These are phyloP conservation scores for Nerophis lumbriciformis DNA, from an alignment of 2,113 vertebrate genomes.

Conservation along the genomic window DNA sequence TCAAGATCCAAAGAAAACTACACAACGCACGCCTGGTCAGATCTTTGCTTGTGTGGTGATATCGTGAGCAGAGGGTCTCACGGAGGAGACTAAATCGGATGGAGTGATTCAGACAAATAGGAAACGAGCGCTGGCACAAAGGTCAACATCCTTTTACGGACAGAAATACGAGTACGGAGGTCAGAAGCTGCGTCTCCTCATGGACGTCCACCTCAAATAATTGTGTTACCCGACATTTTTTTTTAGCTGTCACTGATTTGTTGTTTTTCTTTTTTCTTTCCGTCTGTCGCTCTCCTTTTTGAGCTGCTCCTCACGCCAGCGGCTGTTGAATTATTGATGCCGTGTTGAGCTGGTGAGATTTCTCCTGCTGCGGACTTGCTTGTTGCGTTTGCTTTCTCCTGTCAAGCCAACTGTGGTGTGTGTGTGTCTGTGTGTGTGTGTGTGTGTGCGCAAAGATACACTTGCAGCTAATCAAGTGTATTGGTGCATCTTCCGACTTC, in stretches of 20 bases:
- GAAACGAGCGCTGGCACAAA: slow-evolving; percentile 40
- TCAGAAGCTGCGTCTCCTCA: slow-evolving; percentile 26
- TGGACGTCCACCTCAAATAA: slow-evolving; percentile 30
- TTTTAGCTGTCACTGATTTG: slow-evolving; percentile 21
- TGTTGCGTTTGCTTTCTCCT: slow-evolving; percentile 34
- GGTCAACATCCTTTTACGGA: slow-evolving; percentile 45
- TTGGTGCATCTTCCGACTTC: slow-evolving; percentile 21
- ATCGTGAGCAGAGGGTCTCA: slow-evolving; percentile 31
- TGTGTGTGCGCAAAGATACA: too few species aligned
- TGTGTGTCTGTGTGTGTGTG: neutral
- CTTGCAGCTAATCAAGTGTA: slow-evolving; percentile 36
- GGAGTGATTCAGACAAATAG: slow-evolving; percentile 60
- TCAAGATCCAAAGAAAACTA: neutral
- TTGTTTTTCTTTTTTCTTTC: slow-evolving; percentile 1
- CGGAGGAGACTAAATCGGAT: slow-evolving; percentile 46
- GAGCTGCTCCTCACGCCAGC: slow-evolving; percentile 46
- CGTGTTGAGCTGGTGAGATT: slow-evolving; percentile 60
- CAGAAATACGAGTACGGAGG: slow-evolving; percentile 39
- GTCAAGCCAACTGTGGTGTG: slow-evolving; percentile 17
- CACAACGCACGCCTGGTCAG: too few species aligned
- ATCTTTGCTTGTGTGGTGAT: neutral
- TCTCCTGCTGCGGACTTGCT: slow-evolving; percentile 48
- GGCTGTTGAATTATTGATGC: slow-evolving; percentile 69
- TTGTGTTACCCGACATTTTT: slow-evolving; percentile 35
- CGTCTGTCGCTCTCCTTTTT: slow-evolving; percentile 21